phyloP scores from a whole-genome alignment of 2,888 invertebrate genomes.

The Camptogramma bilineatum region DNA sequence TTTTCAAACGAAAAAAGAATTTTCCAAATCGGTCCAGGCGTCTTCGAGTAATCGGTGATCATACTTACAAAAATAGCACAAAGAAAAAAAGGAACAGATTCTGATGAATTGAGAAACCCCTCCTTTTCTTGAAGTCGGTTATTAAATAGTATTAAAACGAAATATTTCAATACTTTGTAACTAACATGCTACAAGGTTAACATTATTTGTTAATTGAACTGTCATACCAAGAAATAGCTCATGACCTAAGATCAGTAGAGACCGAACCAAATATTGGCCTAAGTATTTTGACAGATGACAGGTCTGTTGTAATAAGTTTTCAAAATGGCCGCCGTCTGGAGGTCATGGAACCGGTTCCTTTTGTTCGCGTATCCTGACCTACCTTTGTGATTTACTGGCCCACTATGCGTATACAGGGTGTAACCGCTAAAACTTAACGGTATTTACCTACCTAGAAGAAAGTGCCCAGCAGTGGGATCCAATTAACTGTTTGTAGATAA shows the following conservation, averaged over 20 bases:
- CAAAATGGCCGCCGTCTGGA: conserved; percentile 64
- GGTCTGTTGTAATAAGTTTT: conserved; percentile 32
- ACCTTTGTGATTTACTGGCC: conserved; percentile 69
- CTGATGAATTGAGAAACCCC: too few relatives aligned
- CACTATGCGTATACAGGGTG: conserved; percentile 36
- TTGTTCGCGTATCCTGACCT: conserved; percentile 75
- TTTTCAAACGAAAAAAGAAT: too few relatives aligned
- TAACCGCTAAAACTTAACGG: conserved; percentile 18
- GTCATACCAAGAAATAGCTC: background rate
- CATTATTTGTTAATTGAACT: background rate
- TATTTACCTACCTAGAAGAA: background rate
- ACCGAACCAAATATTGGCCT: conserved; percentile 23
- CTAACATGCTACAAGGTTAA: background rate
- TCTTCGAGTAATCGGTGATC: too few relatives aligned
- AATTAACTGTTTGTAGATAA: too few relatives aligned
- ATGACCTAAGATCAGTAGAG: background rate
- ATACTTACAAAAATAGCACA: too few relatives aligned
- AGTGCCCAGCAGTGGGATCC: too few relatives aligned
- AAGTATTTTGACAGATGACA: conserved; percentile 37
- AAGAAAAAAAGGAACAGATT: too few relatives aligned
- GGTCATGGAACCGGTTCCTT: conserved; percentile 67
- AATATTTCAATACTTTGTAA: too few relatives aligned
- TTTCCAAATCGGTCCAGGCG: too few relatives aligned
- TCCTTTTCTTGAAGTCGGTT: too few relatives aligned
- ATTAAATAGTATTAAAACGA: too few relatives aligned